Percentiles rank a stretch among this genome's conserved stretches.
Evolutionary conservation across 2,113 vertebrate genomes (phyloP).

Genomic region (Ageneiosus marmoratus): DNA sequence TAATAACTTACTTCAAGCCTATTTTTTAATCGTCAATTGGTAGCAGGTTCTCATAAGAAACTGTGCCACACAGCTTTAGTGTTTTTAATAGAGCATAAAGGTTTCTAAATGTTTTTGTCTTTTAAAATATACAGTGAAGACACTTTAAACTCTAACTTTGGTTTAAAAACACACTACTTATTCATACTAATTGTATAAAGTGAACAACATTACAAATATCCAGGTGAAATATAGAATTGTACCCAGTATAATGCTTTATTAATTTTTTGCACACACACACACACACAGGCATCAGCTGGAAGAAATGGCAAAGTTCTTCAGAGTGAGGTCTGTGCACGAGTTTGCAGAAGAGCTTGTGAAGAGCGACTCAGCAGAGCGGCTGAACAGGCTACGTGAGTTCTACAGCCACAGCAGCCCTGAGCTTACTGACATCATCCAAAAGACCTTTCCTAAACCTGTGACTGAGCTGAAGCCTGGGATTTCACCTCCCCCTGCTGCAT

Average conservation of each 20-base stretch:
- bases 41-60: conserved; percentile 57
- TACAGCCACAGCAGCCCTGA: conserved; percentile 77
- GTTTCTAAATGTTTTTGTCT: conserved; percentile 43
- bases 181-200: no score
- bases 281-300: conserved; percentile 84
- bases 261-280: conserved; percentile 1
- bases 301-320: conserved; percentile 82
- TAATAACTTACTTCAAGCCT: conserved; percentile 55
- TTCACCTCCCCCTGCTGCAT: conserved; percentile 24
- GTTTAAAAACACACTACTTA: no score
- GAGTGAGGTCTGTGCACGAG: conserved; percentile 71
- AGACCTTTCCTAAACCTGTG: conserved; percentile 61
- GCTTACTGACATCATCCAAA: conserved; percentile 65
- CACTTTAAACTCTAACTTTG: background rate
- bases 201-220: background rate
- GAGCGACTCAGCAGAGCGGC: conserved; percentile 76
- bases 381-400: conserved; percentile 79
- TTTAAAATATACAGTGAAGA: background rate
- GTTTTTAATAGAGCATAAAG: conserved; percentile 48
- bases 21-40: conserved; percentile 58
- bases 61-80: conserved; percentile 49
- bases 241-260: no score
- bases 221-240: no score
- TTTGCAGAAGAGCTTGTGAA: conserved; percentile 77
- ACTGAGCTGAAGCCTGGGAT: conserved; percentile 14